Base-by-base conservation (phyloP, 2,888 invertebrate genomes). In the Fragum sueziense region DNA sequence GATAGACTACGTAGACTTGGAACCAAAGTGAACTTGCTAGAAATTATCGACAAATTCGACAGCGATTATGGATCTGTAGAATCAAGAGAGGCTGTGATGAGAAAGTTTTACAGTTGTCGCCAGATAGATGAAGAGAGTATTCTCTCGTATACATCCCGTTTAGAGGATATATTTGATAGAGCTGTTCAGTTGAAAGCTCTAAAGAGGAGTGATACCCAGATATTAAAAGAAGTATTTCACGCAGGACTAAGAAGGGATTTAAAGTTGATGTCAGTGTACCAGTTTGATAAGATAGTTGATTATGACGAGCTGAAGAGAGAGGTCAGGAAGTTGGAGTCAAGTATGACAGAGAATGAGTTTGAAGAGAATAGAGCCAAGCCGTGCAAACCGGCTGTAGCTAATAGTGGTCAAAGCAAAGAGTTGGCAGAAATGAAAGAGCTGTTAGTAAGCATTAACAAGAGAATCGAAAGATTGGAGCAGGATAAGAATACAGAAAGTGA, bases 261-360 rank as follows among this genome's bases (percentile, higher is more conserved):
- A 0, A 80, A 70, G 31, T 52, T 76, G 2, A 20, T 72, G 57
- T 31, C 80, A 22, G 33, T 52, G 14, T 65, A 65, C 34, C 69
- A 79, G 22, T 72, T 37, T 59, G 76, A 79, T 14, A 68, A 25
- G 0, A 41, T 70, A 9, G 1, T n/a, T 1, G 73, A 79, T n/a
- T 76, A 76, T 41, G 79, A 76, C n/a, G 41, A 27, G 47, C 75
- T 79, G 34, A 79, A 79, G 47, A 52, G 54, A n/a, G n/a, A n/a
- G n/a, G n/a, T n/a, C n/a, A n/a, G n/a, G n/a, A n/a, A n/a, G n/a
- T n/a, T n/a, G n/a, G n/a, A n/a, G n/a, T n/a, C n/a, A n/a, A n/a
- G n/a, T n/a, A n/a, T n/a, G n/a, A n/a, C n/a, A n/a, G n/a, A 65
- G 25, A n/a, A 20, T 7, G 17, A 41, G 20, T 14, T 14, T n/a